Conservation (phyloP, 2,113 vertebrate species). For the Nycticebus coucang region DNA sequence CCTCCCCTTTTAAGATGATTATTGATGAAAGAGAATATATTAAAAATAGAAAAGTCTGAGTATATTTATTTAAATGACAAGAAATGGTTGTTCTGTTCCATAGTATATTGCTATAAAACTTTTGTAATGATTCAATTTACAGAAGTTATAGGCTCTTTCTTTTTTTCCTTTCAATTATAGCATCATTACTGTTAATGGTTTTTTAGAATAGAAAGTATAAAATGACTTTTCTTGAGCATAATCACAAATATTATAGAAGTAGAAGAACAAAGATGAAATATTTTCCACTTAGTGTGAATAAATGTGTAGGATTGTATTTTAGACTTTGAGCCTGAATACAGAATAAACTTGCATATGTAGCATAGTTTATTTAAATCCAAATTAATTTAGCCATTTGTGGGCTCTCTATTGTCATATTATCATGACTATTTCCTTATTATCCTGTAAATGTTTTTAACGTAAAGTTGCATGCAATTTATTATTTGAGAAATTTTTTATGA, state of each 20-base stretch:
- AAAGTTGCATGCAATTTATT: background rate
- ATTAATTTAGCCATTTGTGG: conserved; percentile 24
- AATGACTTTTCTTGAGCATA: conserved; percentile 60
- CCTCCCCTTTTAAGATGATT: conserved; percentile 53
- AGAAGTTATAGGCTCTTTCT: conserved; percentile 60
- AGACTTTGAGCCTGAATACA: conserved; percentile 20
- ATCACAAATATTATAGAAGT: conserved; percentile 48
- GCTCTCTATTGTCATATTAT: background rate
- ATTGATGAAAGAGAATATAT: background rate
- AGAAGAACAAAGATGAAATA: conserved; percentile 59
- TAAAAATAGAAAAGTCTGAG: conserved; percentile 44
- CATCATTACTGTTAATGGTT: conserved; percentile 62
- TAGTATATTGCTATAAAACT: background rate
- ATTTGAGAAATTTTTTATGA: background rate
- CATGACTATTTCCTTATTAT: conserved; percentile 25
- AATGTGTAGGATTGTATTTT: conserved; percentile 24
- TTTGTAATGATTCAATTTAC: background rate
- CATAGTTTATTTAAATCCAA: background rate
- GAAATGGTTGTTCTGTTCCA: conserved; percentile 37
- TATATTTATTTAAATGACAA: conserved; percentile 40
- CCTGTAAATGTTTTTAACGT: background rate
- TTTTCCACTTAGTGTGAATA: conserved; percentile 60
- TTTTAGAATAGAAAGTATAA: conserved; percentile 62
- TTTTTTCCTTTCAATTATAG: background rate
- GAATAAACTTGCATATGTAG: background rate